A percentile compares a stretch with the other conserved stretches of the same genome.
These are phyloP conservation scores for Percopsis omiscomaycus DNA, from an alignment of 2,797 vertebrate species.

Conservation along the genomic window DNA sequence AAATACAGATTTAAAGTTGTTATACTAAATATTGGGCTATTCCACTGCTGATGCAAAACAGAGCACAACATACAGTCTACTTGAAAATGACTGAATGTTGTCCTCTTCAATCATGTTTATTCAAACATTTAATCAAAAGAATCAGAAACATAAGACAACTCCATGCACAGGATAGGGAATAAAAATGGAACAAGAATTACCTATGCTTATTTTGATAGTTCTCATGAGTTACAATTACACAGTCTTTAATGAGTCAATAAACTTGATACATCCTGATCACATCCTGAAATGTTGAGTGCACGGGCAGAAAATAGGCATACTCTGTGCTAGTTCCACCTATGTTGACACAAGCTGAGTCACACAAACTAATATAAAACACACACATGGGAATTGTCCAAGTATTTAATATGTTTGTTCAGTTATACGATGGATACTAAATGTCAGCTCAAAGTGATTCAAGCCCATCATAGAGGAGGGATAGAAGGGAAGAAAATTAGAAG, in stretches of 20 bases:
- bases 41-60: too few relatives aligned
- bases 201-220: not conserved
- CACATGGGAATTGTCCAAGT: not conserved
- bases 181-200: too few relatives aligned
- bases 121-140: too few relatives aligned
- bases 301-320: slow-evolving; percentile 29
- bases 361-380: slow-evolving; percentile 1
- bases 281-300: slow-evolving; percentile 26
- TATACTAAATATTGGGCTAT: too few relatives aligned
- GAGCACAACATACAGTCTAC: too few relatives aligned
- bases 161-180: too few relatives aligned
- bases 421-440: not conserved
- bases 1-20: slow-evolving; percentile 1
- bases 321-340: slow-evolving; percentile 64
- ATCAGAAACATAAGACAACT: too few relatives aligned
- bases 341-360: slow-evolving; percentile 68
- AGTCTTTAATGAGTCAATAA: slow-evolving; percentile 15
- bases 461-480: not conserved
- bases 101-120: too few relatives aligned
- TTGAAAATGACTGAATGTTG: too few relatives aligned
- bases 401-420: slow-evolving; percentile 12
- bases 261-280: slow-evolving; percentile 1
- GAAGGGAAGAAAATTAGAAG: not conserved
- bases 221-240: not conserved
- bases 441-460: not conserved